A percentile compares a stretch with the other conserved stretches of the same genome.
Conservation (phyloP, 2,888 invertebrate genomes). For the Archaeoteleia sp. region DNA sequence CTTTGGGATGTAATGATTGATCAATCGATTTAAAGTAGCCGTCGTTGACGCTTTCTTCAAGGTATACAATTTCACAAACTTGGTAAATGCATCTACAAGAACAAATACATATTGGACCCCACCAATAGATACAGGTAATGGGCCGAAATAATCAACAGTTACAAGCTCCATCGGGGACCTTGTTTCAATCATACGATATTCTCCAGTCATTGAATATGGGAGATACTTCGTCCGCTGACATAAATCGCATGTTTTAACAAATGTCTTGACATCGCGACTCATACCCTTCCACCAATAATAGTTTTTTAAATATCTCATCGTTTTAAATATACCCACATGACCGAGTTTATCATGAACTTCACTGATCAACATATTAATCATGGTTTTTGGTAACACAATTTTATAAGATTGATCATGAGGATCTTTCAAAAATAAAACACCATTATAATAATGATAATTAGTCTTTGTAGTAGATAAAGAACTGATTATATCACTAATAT, state of each 20-base stretch:
- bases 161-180: conserved; percentile 10
- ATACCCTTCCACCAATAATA: conserved; percentile 35
- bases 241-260: conserved; percentile 39
- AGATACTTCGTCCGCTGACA: conserved; percentile 44
- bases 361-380: not conserved
- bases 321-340: conserved; percentile 38
- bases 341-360: conserved; percentile 23
- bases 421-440: not conserved
- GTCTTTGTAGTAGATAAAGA: not conserved
- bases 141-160: conserved; percentile 25
- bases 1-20: conserved; percentile 14
- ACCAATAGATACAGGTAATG: conserved; percentile 14
- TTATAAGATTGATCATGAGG: not conserved
- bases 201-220: conserved; percentile 12
- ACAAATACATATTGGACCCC: conserved; percentile 22
- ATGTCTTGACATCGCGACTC: conserved; percentile 21
- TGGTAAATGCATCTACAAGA: conserved; percentile 16
- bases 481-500: not conserved
- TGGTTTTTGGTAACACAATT: not conserved
- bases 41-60: conserved; percentile 53
- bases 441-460: conserved; percentile 2
- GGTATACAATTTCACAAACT: conserved; percentile 31
- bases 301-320: conserved; percentile 19
- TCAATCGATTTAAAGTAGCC: not conserved
- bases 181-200: conserved; percentile 11